These are phyloP conservation scores for Lepidocyrtoides sp. DNA, from an alignment of 2,888 invertebrate genomes.

Conservation along the genomic window DNA sequence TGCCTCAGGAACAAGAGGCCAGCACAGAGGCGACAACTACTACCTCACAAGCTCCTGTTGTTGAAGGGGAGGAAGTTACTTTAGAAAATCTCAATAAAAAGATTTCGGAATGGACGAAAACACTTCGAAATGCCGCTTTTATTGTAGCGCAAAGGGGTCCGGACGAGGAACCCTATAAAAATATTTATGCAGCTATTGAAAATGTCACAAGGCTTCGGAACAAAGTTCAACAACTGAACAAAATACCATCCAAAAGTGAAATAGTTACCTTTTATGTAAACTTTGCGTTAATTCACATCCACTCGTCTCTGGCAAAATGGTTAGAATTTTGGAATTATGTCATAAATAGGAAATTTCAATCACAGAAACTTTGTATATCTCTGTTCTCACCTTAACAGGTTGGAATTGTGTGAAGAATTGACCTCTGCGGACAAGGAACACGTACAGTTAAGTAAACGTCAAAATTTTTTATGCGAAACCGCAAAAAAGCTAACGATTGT, in stretches of 20 bases:
- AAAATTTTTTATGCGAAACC: too few relatives aligned
- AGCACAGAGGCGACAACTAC: neutral
- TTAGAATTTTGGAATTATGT: too few relatives aligned
- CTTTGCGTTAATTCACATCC: slow-evolving; percentile 82
- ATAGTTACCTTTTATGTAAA: slow-evolving; percentile 74
- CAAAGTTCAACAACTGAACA: slow-evolving; percentile 57
- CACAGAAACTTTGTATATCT: too few relatives aligned
- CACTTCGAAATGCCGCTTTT: slow-evolving; percentile 43
- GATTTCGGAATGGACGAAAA: slow-evolving; percentile 69
- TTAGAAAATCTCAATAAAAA: slow-evolving; percentile 55
- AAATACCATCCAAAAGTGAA: slow-evolving; percentile 18
- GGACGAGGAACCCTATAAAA: slow-evolving; percentile 81
- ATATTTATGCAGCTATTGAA: slow-evolving; percentile 81
- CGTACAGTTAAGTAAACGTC: slow-evolving; percentile 79
- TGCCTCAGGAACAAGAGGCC: slow-evolving; percentile 57
- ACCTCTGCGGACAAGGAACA: slow-evolving; percentile 81
- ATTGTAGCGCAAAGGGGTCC: slow-evolving; percentile 64
- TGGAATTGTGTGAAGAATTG: slow-evolving; percentile 83
- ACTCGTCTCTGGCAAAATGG: slow-evolving; percentile 84
- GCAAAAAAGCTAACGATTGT: too few relatives aligned
- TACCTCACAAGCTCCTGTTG: neutral
- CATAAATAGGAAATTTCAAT: too few relatives aligned
- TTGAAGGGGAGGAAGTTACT: neutral
- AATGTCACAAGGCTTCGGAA: slow-evolving; percentile 40
- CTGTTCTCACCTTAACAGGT: too few relatives aligned